Percentiles rank a stretch among this genome's conserved stretches.
Conservation (phyloP, 2,888 invertebrate species). For the Hydroisotoma schaefferi region DNA sequence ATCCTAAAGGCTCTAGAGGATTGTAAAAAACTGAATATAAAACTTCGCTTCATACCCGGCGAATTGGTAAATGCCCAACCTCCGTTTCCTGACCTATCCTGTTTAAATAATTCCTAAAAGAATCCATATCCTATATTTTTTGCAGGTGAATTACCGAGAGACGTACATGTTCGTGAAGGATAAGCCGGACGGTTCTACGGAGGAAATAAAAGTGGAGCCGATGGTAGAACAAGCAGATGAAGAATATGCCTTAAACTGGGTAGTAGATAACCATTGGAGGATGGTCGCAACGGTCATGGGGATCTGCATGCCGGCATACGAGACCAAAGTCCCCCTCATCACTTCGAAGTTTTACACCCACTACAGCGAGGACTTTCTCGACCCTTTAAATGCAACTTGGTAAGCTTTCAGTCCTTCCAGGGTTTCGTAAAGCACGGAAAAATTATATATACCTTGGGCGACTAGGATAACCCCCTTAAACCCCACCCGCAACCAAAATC, state of each 20-base stretch:
- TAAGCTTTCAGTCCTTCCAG: neutral
- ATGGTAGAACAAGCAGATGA: conserved; percentile 33
- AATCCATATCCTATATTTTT: too few species aligned
- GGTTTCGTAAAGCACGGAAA: too few species aligned
- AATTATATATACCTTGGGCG: too few species aligned
- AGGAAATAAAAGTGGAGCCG: conserved; percentile 1
- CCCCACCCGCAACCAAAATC: too few species aligned
- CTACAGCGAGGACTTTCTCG: conserved; percentile 16
- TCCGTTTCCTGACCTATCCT: neutral
- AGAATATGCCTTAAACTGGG: conserved; percentile 37
- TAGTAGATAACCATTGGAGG: conserved; percentile 29
- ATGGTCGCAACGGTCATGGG: conserved; percentile 36
- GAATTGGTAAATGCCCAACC: neutral
- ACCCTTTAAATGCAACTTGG: conserved; percentile 19
- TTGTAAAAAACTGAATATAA: neutral
- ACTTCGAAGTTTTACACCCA: conserved; percentile 3
- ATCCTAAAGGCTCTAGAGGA: conserved; percentile 17
- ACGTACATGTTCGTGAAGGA: too few species aligned
- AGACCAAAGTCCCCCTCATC: neutral
- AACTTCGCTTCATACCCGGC: neutral
- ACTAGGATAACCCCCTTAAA: too few species aligned
- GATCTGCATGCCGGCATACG: conserved; percentile 10
- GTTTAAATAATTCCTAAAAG: too few species aligned
- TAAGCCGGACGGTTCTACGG: neutral
- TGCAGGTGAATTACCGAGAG: too few species aligned